Conservation (phyloP, 2,797 vertebrate genomes). For the Danio albolineatus region DNA sequence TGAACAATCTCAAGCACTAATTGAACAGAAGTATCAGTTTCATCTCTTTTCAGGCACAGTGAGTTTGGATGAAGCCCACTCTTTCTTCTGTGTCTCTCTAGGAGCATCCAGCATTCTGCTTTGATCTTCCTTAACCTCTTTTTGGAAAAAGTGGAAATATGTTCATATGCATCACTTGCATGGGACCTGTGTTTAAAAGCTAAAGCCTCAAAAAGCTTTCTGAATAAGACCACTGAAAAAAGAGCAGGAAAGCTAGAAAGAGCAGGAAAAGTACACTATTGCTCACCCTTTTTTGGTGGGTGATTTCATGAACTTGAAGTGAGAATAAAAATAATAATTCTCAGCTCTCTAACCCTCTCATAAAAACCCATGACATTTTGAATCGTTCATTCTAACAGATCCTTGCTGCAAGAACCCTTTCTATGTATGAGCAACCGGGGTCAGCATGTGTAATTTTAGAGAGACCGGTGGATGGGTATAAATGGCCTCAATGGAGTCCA, state of each 20-base stretch:
- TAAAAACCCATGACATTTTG: slow-evolving; percentile 72
- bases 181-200: slow-evolving; percentile 19
- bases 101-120: slow-evolving; percentile 41
- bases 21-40: slow-evolving; percentile 6
- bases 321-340: slow-evolving; percentile 70
- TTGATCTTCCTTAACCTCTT: slow-evolving; percentile 40
- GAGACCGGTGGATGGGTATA: slow-evolving; percentile 60
- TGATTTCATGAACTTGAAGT: slow-evolving; percentile 67
- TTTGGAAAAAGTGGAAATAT: slow-evolving; percentile 30
- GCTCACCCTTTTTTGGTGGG: slow-evolving; percentile 27
- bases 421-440: slow-evolving; percentile 66
- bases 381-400: slow-evolving; percentile 71
- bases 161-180: neutral
- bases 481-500: slow-evolving; percentile 52
- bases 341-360: slow-evolving; percentile 61
- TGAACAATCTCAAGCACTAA: slow-evolving; percentile 3
- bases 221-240: slow-evolving; percentile 27
- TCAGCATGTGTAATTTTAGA: slow-evolving; percentile 68
- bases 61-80: slow-evolving; percentile 24
- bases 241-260: slow-evolving; percentile 33
- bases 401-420: slow-evolving; percentile 59
- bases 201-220: slow-evolving; percentile 10
- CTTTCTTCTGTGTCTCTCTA: slow-evolving; percentile 15
- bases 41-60: slow-evolving; percentile 12
- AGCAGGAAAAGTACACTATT: slow-evolving; percentile 41